Conservation (phyloP, 2,888 invertebrate species). For the Drosophila ezoana region DNA sequence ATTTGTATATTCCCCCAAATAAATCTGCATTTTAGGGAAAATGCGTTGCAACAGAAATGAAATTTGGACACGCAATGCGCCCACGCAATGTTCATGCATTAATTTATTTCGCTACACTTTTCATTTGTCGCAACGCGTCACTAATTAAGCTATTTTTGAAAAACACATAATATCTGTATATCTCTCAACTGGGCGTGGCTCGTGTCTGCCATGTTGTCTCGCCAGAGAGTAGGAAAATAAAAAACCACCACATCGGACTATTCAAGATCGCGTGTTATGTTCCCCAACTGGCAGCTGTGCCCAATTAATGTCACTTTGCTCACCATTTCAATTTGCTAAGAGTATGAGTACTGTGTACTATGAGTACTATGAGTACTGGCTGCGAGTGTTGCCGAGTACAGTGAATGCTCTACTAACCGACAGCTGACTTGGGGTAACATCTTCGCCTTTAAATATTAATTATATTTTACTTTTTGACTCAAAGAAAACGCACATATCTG, state of each 20-base stretch:
- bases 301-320: constrained; percentile 72
- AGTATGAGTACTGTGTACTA: constrained; percentile 10
- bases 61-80: constrained; percentile 46
- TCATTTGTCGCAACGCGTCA: constrained; percentile 56
- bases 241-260: constrained; percentile 20
- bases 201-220: constrained; percentile 58
- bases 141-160: constrained; percentile 76
- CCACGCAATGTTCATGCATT: constrained; percentile 48
- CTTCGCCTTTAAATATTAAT: background rate
- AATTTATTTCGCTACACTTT: constrained; percentile 62
- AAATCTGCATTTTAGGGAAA: constrained; percentile 32
- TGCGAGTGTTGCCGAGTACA: constrained; percentile 1
- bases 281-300: constrained; percentile 56
- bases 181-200: constrained; percentile 49
- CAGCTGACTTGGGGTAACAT: background rate
- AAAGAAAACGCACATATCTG: too few relatives aligned
- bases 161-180: constrained; percentile 20
- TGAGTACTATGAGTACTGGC: constrained; percentile 10
- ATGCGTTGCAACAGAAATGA: constrained; percentile 16
- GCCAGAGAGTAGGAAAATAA: constrained; percentile 15
- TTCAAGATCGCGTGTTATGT: constrained; percentile 67
- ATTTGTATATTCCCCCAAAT: constrained; percentile 17
- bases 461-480: too few relatives aligned
- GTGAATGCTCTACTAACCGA: background rate
- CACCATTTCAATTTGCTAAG: constrained; percentile 46